Base-by-base conservation (phyloP, 2,797 vertebrate species). In the Fratercula arctica region DNA sequence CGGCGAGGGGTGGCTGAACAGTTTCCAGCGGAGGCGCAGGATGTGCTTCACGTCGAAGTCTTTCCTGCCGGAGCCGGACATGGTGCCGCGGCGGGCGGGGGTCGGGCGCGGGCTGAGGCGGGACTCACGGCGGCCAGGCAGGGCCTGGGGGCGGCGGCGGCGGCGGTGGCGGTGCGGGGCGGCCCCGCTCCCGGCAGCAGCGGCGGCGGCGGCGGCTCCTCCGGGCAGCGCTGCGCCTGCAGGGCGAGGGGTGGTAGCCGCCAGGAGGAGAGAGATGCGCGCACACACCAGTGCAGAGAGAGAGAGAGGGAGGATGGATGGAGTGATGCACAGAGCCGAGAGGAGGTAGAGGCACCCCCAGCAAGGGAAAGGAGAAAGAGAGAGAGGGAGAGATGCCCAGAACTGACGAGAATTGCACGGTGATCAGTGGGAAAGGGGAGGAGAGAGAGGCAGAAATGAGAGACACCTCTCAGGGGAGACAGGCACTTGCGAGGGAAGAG, bases 11-110 rank as follows among this genome's bases (percentile, higher is more conserved):
- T 98, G 98, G 80, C 97, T 98, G 97, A 98, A 98, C 95, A 98
- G 97, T 97, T 98, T 98, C 98, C 98, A 98, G 95, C 98, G 98
- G 87, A 98, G 98, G 89, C 98, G 94, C 88, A 98, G 96, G 86
- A 98, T 98, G 91, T 98, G 98, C 92, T 98, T 98, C 95, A 98
- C 98, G 96, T 98, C 98, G 93, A 98, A 98, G 94, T 98, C 98
- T 96, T 98, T 98, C 94, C 98, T 87, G 84, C 98, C 96, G 4
- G 98, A 98, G 90, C 97, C 97, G 51, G 98, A 98, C 98, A 98
- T 98, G 87, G 77, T 97, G 94, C 74, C 39, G 81, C 60, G 67
- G 76, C 80, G 67, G 90, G 77, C 69, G 67, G 86, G 46, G 85
- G 41, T 45, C 89, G 39, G 39, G 25, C 29, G 35, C 46, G 63